Percentiles rank a stretch among this genome's conserved stretches.
Conservation (phyloP, 2,113 vertebrate species). For the Microcebus griseorufus region DNA sequence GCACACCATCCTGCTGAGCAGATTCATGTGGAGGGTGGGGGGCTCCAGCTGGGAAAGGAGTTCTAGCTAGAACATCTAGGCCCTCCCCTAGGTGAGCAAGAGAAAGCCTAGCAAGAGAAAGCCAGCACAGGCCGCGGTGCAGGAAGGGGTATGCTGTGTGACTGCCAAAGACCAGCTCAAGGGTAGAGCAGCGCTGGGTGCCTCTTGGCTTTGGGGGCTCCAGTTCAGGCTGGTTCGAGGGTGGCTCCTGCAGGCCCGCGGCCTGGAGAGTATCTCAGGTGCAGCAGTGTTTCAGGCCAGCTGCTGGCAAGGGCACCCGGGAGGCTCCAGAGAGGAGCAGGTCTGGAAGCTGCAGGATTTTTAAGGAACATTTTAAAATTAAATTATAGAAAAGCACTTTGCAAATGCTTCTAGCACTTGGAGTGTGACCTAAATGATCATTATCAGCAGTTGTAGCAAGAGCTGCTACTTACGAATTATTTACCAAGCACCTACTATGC, state of each 20-base stretch:
- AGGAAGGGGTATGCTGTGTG: neutral
- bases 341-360: neutral
- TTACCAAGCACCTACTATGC: neutral
- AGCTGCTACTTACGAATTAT: neutral
- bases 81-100: too few species aligned
- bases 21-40: neutral
- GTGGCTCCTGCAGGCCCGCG: neutral
- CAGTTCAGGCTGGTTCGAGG: neutral
- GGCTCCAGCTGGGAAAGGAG: neutral
- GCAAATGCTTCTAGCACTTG: neutral
- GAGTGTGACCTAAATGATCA: neutral
- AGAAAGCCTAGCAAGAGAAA: neutral
- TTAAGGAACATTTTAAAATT: neutral
- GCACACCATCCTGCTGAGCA: neutral
- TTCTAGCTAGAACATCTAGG: neutral
- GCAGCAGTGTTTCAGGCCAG: neutral
- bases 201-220: neutral
- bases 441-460: neutral
- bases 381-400: slow-evolving; percentile 16
- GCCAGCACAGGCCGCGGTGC: neutral
- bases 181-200: neutral
- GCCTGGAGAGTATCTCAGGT: neutral
- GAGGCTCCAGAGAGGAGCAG: neutral
- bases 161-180: neutral
- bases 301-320: neutral